These are phyloP conservation scores for Hypotaenidia philippensis DNA, from an alignment of 2,797 vertebrate genomes.

Conservation along the genomic window DNA sequence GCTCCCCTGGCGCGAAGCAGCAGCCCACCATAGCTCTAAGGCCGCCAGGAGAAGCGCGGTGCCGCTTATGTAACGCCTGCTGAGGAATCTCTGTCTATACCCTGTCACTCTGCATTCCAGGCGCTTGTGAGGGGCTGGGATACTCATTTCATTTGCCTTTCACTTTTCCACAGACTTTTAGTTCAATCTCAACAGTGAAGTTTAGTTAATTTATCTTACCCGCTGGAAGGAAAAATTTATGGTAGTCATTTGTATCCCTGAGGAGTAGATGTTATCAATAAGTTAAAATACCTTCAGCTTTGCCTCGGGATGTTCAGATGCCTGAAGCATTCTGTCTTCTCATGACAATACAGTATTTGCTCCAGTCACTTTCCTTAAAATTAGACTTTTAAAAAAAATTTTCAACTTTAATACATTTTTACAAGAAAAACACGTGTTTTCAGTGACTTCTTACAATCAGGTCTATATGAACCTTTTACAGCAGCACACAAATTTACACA, in stretches of 20 bases:
- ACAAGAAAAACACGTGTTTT: neutral
- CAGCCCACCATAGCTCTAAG: neutral
- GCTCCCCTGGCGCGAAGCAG: neutral
- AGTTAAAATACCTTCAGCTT: constrained; percentile 78
- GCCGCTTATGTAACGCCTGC: neutral
- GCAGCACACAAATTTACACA: neutral
- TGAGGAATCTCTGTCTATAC: neutral
- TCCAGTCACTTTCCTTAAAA: constrained; percentile 44
- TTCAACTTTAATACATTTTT: neutral
- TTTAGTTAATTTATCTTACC: constrained; percentile 40
- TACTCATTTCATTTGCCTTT: neutral
- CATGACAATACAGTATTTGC: constrained; percentile 52
- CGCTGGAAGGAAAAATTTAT: constrained; percentile 36
- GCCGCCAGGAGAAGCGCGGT: neutral
- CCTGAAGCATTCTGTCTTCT: constrained; percentile 72
- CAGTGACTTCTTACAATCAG: neutral
- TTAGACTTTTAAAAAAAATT: neutral
- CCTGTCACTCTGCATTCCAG: neutral
- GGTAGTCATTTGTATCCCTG: constrained; percentile 23
- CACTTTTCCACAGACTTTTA: neutral
- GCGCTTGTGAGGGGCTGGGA: neutral
- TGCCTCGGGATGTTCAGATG: constrained; percentile 76
- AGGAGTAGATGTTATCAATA: constrained; percentile 72
- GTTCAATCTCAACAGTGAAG: neutral
- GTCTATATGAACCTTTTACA: neutral